Evolutionary conservation across 2,113 vertebrate genomes (phyloP).

Genomic region (Ardeotis arabs): DNA sequence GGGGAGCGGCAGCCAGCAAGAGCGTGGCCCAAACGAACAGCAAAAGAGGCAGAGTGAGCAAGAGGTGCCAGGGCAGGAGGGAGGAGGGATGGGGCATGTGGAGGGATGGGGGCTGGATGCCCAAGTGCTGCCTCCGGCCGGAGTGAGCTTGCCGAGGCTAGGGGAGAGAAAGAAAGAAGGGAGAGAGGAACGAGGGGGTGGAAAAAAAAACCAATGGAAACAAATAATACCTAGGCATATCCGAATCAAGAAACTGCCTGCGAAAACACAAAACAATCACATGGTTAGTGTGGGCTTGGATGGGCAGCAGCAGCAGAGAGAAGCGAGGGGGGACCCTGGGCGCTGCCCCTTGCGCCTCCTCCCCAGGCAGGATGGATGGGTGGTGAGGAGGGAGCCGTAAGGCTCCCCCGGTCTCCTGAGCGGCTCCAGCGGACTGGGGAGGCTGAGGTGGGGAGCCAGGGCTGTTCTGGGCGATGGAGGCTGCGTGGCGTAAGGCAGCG

Average conservation of each 20-base stretch:
- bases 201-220: conserved; percentile 69
- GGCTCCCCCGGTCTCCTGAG: background rate
- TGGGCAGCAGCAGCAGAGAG: conserved; percentile 58
- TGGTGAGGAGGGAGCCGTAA: background rate
- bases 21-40: conserved; percentile 1
- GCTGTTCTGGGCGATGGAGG: background rate
- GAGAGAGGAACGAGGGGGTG: background rate
- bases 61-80: conserved; percentile 29
- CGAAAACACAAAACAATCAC: conserved; percentile 93
- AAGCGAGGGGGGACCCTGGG: background rate
- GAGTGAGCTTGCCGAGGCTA: background rate
- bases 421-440: background rate
- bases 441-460: background rate
- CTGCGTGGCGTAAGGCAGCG: background rate
- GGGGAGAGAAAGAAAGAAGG: conserved; percentile 25
- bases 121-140: conserved; percentile 19
- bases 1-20: background rate
- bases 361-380: background rate
- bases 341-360: background rate
- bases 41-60: conserved; percentile 16
- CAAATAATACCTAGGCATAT: conserved; percentile 98
- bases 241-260: conserved; percentile 99
- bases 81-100: background rate
- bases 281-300: conserved; percentile 88
- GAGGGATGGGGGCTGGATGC: conserved; percentile 12